Evolutionary conservation across 2,888 invertebrate species (phyloP), one percentile per base, ranked within the genome.

Genomic region (Geophilus truncorum): DNA sequence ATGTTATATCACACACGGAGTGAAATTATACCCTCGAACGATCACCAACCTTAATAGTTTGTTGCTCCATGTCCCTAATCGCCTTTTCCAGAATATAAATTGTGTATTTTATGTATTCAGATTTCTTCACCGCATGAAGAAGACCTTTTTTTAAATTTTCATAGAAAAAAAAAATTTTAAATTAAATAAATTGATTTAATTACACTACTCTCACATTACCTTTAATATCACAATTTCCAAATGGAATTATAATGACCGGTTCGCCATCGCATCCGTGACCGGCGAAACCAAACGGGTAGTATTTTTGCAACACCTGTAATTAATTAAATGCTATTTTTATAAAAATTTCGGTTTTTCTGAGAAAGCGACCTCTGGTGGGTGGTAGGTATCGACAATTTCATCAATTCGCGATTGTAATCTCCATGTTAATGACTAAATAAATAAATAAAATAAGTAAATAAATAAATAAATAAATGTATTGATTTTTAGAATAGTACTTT

Each of bases 211-310:
- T n/a, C n/a, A 34, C n/a, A 12, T 80, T 70, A 82, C 82, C 82
- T 79, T 81, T 81, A 15, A 82, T 57, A 36, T 82, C 82, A 62
- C 79, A 78, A 62, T 80, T 79, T 83, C 92, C 91, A 85, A 95
- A 93, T 0, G 94, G 94, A 40, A 95, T 90, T 12, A 95, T 90
- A 84, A 94, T 91, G 18, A 96, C 93, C 91, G 89, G 82, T 85
- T 93, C 91, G 18, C 94, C 95, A 83, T 94, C 93, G 84, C 93
- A 93, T 85, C 96, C 96, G 84, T 90, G 92, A 0, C 97, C 96
- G 80, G 91, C 88, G 12, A 91, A 88, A 57, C 96, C 96, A 80
- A 93, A 92, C 0, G 95, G 94, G 84, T 93, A 90, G 87, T 93
- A 92, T 79, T 91, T 91, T 25, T 88, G 87, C 10, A 96, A 86